A percentile compares a stretch with the other conserved stretches of the same genome.
phyloP scores from a whole-genome alignment of 2,888 invertebrate species.

The Melipona bicolor region DNA sequence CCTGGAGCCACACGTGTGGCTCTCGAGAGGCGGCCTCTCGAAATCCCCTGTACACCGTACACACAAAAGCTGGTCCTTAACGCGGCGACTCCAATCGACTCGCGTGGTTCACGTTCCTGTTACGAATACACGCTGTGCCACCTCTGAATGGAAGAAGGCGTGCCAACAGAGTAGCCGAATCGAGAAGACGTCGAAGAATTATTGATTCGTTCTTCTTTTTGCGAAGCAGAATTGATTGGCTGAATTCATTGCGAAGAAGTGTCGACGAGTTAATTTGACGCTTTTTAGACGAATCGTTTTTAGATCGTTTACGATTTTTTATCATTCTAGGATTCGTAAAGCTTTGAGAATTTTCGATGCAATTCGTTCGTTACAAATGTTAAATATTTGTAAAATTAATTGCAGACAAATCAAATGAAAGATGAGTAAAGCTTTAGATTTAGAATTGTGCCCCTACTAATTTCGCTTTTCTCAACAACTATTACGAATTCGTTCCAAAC shows the following conservation, averaged over 20 bases:
- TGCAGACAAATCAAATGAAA: not conserved
- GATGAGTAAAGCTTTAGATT: not conserved
- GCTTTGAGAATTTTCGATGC: not conserved
- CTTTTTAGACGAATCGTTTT: not conserved
- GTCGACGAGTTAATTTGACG: not conserved
- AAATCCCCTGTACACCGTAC: not conserved
- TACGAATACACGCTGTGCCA: not conserved
- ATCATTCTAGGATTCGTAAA: not conserved
- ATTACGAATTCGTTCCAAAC: not conserved
- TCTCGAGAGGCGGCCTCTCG: slow-evolving; percentile 5
- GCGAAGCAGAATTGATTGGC: too few species aligned
- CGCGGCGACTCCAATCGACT: slow-evolving; percentile 28
- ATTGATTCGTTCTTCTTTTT: not conserved
- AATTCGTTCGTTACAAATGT: not conserved
- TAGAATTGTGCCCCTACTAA: not conserved
- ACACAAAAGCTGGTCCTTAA: slow-evolving; percentile 15
- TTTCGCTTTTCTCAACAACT: not conserved
- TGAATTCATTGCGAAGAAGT: too few species aligned
- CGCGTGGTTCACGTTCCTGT: not conserved
- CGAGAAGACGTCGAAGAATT: not conserved
- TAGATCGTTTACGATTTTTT: too few species aligned
- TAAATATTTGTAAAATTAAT: not conserved
- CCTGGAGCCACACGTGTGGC: slow-evolving; percentile 50
- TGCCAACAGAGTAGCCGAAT: not conserved
- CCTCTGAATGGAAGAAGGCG: not conserved